Percentiles rank a stretch among this genome's conserved stretches.
Conservation (phyloP, 2,888 invertebrate genomes). For the Microctonus hyperodae region DNA sequence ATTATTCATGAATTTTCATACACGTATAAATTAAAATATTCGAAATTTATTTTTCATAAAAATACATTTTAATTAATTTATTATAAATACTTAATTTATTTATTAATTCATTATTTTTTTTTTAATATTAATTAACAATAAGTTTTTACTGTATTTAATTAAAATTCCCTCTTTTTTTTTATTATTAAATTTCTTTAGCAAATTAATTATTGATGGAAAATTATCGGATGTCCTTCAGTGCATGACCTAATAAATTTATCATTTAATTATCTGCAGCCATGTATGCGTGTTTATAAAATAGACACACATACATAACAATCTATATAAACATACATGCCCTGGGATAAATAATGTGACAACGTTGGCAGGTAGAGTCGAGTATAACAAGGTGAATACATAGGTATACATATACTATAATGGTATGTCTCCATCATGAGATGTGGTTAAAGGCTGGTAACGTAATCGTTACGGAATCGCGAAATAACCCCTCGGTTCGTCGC, state of each 20-base stretch:
- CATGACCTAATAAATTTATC: conserved; percentile 15
- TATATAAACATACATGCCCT: no score
- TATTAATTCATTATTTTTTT: no score
- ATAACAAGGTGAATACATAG: neutral
- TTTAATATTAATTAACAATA: no score
- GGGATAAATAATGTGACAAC: conserved; percentile 4
- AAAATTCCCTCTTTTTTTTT: neutral
- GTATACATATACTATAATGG: neutral
- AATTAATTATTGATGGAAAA: conserved; percentile 6
- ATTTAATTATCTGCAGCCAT: conserved; percentile 20
- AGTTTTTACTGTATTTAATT: no score
- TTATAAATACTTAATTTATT: no score
- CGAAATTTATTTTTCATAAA: no score
- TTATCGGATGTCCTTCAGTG: conserved; percentile 20
- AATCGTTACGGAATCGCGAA: conserved; percentile 45
- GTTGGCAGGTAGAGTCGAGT: neutral
- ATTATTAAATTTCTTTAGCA: neutral
- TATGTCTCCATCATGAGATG: neutral
- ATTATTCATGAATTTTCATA: neutral
- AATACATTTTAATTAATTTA: no score
- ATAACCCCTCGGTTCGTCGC: conserved; percentile 39
- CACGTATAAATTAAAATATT: no score
- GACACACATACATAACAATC: neutral
- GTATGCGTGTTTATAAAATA: no score
- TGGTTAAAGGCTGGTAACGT: conserved; percentile 31